Base-by-base conservation (phyloP, 1,140 invertebrate species). In the Ctenoplectra terminalis region DNA sequence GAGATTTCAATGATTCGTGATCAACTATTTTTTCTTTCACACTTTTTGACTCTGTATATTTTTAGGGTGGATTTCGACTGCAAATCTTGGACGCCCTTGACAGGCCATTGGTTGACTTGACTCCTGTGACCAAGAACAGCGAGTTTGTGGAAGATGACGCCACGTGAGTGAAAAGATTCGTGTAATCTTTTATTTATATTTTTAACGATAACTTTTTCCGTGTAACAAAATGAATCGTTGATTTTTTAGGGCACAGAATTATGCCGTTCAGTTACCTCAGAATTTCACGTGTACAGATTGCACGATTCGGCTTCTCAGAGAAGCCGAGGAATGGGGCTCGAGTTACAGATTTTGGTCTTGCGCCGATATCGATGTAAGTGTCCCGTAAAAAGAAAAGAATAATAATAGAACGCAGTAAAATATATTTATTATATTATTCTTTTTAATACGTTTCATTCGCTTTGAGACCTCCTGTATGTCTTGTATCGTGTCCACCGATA, bases 341-440 rank as follows among this genome's bases (percentile, higher is more conserved):
- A 95, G 94, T 85, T 99, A 99, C 91, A 94, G 96, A 83, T 99
- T 99, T 94, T 98, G 98, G 97, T 98, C 98, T 0, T 99, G 99
- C 90, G 97, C 98, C 3, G 98, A 99, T 93, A 96, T 99, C 61
- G 98, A 99, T 89, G 97, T 99, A 84, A 95, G 92, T 91, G 15
- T 40, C 13, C 8, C 2, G 17, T 40, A 23, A 37, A 2, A n/a
- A 6, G 11, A 34, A 31, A 69, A 1, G 20, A 23, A 17, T 20
- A 20, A 9, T 15, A 11, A 11, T 4, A 7, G 6, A 1, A 64
- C 17, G 6, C 8, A 13, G 56, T 58, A 58, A 5, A 31, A 29
- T 3, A 2, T 2, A n/a, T 29, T 17, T 48, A 20, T 9, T 3
- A 48, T 31, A 31, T 20, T 11, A 69, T 23, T 50, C 50, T 23